Evolutionary conservation across 2,797 vertebrate species (phyloP).

Genomic region (Sebastes vulpes): DNA sequence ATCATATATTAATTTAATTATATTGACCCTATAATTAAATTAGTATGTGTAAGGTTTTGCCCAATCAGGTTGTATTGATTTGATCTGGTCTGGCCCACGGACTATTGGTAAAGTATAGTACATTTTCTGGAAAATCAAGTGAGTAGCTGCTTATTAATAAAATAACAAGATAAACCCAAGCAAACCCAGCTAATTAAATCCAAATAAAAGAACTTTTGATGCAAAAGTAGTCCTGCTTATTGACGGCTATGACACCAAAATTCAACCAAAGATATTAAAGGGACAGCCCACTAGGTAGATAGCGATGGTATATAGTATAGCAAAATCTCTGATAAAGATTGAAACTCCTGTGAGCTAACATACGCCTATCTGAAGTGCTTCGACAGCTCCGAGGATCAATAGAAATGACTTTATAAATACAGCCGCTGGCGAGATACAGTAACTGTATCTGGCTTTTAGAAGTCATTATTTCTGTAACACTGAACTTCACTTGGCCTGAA

Average conservation of each 20-base stretch:
- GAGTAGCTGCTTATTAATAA: neutral
- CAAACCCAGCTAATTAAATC: too few species aligned
- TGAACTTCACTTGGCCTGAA: slow-evolving; percentile 4
- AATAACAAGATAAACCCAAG: neutral
- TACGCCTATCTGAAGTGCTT: neutral
- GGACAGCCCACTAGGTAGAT: too few species aligned
- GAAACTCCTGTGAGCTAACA: neutral
- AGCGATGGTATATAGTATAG: neutral
- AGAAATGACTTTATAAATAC: slow-evolving; percentile 1
- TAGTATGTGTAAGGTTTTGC: too few species aligned
- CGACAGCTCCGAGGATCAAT: slow-evolving; percentile 4
- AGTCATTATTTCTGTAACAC: neutral
- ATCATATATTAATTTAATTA: rapidly evolving
- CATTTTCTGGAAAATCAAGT: neutral
- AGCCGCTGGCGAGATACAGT: slow-evolving; percentile 1
- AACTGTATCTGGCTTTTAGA: neutral
- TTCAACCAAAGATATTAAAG: neutral
- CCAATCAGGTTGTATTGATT: too few species aligned
- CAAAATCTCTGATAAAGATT: neutral
- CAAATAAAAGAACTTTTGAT: neutral
- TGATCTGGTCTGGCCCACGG: too few species aligned
- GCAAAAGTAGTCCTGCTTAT: neutral
- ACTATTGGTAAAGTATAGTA: neutral
- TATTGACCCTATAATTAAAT: too few species aligned
- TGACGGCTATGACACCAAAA: neutral